Evolutionary conservation across 2,888 invertebrate genomes (phyloP).

Genomic region (Morinoia aosen): DNA sequence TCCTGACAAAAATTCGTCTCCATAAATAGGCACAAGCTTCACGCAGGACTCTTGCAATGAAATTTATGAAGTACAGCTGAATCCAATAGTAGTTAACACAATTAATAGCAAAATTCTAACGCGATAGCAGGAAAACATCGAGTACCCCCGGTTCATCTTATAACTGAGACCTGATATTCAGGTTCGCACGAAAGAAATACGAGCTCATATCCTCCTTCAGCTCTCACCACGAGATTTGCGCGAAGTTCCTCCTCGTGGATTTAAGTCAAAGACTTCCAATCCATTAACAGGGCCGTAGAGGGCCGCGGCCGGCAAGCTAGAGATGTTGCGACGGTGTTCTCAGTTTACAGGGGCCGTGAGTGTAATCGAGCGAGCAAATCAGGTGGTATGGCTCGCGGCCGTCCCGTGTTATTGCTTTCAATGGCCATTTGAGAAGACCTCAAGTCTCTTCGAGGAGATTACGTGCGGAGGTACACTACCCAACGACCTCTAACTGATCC

Average conservation of each 20-base stretch:
- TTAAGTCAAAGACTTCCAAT: constrained; percentile 29
- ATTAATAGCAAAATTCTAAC: not conserved
- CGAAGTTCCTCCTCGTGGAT: not conserved
- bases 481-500: constrained; percentile 34
- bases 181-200: not conserved
- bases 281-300: constrained; percentile 28
- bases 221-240: not conserved
- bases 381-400: constrained; percentile 23
- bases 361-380: constrained; percentile 44
- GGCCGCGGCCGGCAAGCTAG: not conserved
- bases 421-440: constrained; percentile 45
- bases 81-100: not conserved
- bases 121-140: not conserved
- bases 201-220: not conserved
- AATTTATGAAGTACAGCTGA: not conserved
- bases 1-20: not conserved
- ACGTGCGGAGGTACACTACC: constrained; percentile 24
- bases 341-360: constrained; percentile 21
- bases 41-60: not conserved
- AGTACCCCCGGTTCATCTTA: not conserved
- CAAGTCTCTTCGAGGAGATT: constrained; percentile 41
- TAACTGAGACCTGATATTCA: not conserved
- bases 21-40: not conserved
- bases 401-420: constrained; percentile 9
- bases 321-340: constrained; percentile 2